A percentile compares a stretch with the other conserved stretches of the same genome.
Conservation (phyloP, 2,888 invertebrate genomes). For the Mechanitis messenoides region DNA sequence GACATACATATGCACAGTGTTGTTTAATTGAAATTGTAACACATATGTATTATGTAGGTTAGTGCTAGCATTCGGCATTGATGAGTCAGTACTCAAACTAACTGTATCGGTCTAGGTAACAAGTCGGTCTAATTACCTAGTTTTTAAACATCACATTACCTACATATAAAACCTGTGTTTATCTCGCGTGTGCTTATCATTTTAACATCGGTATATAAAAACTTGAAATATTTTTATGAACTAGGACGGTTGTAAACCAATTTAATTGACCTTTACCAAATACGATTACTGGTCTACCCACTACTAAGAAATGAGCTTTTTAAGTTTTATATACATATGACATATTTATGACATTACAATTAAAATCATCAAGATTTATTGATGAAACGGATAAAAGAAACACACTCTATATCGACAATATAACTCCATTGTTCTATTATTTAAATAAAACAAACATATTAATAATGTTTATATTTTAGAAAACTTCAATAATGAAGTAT, state of each 20-base stretch:
- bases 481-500: too few relatives aligned
- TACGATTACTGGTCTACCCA: constrained; percentile 2
- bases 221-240: neutral
- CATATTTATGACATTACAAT: too few relatives aligned
- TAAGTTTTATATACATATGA: neutral
- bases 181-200: constrained; percentile 6
- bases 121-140: constrained; percentile 64
- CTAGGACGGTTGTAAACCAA: constrained; percentile 2
- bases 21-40: constrained; percentile 38
- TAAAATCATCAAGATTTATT: too few relatives aligned
- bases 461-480: too few relatives aligned
- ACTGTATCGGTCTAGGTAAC: constrained; percentile 57
- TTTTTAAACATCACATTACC: constrained; percentile 60
- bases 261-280: constrained; percentile 6
- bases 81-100: constrained; percentile 57
- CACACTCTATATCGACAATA: too few relatives aligned
- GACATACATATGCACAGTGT: neutral
- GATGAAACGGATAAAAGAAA: too few relatives aligned
- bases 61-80: constrained; percentile 51
- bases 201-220: neutral
- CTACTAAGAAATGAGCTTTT: neutral
- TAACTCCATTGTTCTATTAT: too few relatives aligned
- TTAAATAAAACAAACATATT: too few relatives aligned
- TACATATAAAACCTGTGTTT: constrained; percentile 44
- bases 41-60: constrained; percentile 51